Percentiles rank a stretch among this genome's conserved stretches.
Conservation (phyloP, 2,113 vertebrate genomes). For the Suricata suricatta region DNA sequence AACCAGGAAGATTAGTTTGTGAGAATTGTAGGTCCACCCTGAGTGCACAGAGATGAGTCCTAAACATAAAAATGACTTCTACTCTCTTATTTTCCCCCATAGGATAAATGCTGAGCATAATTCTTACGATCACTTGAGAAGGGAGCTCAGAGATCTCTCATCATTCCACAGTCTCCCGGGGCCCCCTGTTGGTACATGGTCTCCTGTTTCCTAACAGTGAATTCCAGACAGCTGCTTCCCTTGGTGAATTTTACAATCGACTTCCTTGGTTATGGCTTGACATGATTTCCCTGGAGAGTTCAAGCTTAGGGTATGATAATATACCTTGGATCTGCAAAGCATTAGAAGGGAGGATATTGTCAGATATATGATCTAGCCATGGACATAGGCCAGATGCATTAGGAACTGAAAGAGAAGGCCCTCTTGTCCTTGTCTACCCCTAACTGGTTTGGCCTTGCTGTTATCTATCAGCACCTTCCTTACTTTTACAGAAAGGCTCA, state of each 20-base stretch:
- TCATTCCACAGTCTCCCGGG: conserved; percentile 49
- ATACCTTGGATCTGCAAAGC: conserved; percentile 84
- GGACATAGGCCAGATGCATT: conserved; percentile 84
- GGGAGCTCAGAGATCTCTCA: rapidly evolving
- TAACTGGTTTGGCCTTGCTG: conserved; percentile 71
- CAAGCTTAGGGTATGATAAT: conserved; percentile 82
- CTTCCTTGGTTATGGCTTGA: conserved; percentile 74
- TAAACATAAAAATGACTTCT: conserved; percentile 23
- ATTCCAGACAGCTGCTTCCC: conserved; percentile 25
- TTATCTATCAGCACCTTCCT: conserved; percentile 82
- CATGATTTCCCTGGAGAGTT: conserved; percentile 81
- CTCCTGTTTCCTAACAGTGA: neutral
- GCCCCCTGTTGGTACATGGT: conserved; percentile 78
- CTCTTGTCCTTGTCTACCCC: conserved; percentile 65
- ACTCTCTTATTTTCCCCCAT: neutral
- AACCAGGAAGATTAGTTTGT: conserved; percentile 65
- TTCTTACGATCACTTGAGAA: neutral
- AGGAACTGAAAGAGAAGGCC: conserved; percentile 69
- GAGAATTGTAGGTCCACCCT: conserved; percentile 66
- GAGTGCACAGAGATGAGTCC: conserved; percentile 76
- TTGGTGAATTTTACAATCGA: conserved; percentile 41
- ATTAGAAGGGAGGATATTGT: conserved; percentile 83
- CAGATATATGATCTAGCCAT: conserved; percentile 83
- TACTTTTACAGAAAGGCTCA: conserved; percentile 36
- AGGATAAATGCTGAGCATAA: neutral